Evolutionary conservation across 2,113 vertebrate species (phyloP).

Genomic region (Heteronetta atricapilla): DNA sequence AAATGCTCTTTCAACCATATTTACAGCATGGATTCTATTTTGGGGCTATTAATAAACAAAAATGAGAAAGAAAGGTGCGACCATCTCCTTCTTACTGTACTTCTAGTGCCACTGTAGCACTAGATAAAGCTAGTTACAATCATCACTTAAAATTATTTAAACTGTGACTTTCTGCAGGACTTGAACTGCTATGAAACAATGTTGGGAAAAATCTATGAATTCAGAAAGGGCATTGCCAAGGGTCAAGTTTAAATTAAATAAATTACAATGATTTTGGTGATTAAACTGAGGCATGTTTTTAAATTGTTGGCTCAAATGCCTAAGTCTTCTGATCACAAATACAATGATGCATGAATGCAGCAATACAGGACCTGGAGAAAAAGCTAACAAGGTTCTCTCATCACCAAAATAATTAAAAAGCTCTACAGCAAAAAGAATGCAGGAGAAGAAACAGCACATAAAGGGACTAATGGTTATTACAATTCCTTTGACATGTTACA

Average conservation of each 20-base stretch:
- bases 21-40: not conserved
- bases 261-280: not conserved
- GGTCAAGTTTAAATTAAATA: not conserved
- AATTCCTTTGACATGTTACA: not conserved
- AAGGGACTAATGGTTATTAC: not conserved
- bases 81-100: not conserved
- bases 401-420: not conserved
- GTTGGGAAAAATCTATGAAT: not conserved
- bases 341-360: not conserved
- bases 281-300: not conserved
- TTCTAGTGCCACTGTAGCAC: not conserved
- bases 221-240: not conserved
- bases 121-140: not conserved
- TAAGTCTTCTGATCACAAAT: not conserved
- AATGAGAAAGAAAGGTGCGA: not conserved
- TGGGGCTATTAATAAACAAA: not conserved
- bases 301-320: not conserved
- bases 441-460: not conserved
- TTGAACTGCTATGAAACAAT: not conserved
- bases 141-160: not conserved
- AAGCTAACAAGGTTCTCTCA: not conserved
- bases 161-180: not conserved
- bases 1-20: not conserved
- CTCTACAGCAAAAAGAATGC: not conserved
- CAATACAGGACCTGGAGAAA: not conserved